Conservation (phyloP, 2,797 vertebrate genomes). For the Psittacula derbiana region DNA sequence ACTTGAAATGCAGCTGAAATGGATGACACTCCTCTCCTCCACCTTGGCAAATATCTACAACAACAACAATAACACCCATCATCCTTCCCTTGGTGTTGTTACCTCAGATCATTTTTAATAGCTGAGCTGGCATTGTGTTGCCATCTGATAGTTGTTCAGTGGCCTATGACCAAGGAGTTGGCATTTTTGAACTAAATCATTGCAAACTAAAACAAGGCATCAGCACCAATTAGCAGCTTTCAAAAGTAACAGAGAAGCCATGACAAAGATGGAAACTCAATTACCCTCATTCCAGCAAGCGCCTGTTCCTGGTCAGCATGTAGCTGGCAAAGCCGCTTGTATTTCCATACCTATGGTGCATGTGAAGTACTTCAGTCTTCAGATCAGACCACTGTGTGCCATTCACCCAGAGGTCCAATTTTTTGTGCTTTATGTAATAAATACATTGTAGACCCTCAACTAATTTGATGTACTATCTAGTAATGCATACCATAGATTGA, state of each 20-base stretch:
- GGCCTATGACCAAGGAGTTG: background rate
- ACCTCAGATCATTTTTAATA: background rate
- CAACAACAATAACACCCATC: background rate
- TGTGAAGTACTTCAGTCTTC: background rate
- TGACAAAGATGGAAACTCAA: background rate
- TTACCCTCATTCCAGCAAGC: background rate
- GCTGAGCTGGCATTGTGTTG: background rate
- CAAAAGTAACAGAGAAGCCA: background rate
- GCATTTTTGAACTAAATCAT: background rate
- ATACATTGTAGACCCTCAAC: background rate
- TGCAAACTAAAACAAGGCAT: background rate
- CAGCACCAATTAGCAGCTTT: background rate
- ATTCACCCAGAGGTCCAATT: background rate
- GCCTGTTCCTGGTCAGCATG: background rate
- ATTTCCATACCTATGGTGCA: background rate
- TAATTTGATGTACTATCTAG: background rate
- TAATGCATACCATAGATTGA: rapidly evolving
- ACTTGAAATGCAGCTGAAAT: background rate
- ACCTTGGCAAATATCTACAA: background rate
- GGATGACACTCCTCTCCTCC: background rate
- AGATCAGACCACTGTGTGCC: background rate
- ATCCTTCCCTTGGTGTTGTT: background rate
- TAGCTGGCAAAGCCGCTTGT: background rate
- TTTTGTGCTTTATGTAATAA: background rate
- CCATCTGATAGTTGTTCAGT: background rate